These are phyloP conservation scores for Epinotia nisella DNA, from an alignment of 2,888 invertebrate genomes.

Conservation along the genomic window DNA sequence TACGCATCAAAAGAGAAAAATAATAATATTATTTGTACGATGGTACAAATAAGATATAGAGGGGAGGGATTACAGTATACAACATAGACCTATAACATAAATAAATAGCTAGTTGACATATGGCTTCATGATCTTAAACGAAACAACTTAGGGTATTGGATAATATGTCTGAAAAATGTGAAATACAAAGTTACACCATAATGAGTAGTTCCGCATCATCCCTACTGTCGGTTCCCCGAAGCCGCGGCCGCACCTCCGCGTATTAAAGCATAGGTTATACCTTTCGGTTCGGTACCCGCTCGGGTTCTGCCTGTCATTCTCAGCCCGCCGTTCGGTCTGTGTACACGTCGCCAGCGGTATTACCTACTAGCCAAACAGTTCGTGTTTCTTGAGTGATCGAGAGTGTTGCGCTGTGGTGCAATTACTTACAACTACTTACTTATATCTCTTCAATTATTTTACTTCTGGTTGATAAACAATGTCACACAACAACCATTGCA, in stretches of 20 bases:
- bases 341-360: slow-evolving; percentile 5
- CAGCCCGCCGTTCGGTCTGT: neutral
- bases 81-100: too few species aligned
- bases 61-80: neutral
- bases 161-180: neutral
- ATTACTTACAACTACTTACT: neutral
- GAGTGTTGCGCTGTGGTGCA: neutral
- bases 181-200: slow-evolving; percentile 26
- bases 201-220: slow-evolving; percentile 20
- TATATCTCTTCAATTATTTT: neutral
- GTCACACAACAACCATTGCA: slow-evolving; percentile 46
- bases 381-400: neutral
- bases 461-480: slow-evolving; percentile 25
- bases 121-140: too few species aligned
- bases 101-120: too few species aligned
- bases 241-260: neutral
- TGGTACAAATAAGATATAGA: too few species aligned
- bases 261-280: too few species aligned
- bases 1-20: neutral
- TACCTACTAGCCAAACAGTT: neutral
- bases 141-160: neutral
- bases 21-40: neutral
- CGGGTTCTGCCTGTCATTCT: neutral
- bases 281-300: neutral
- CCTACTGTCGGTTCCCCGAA: slow-evolving; percentile 1